phyloP scores from a whole-genome alignment of 1,140 invertebrate species.

The Conus betulinus region DNA sequence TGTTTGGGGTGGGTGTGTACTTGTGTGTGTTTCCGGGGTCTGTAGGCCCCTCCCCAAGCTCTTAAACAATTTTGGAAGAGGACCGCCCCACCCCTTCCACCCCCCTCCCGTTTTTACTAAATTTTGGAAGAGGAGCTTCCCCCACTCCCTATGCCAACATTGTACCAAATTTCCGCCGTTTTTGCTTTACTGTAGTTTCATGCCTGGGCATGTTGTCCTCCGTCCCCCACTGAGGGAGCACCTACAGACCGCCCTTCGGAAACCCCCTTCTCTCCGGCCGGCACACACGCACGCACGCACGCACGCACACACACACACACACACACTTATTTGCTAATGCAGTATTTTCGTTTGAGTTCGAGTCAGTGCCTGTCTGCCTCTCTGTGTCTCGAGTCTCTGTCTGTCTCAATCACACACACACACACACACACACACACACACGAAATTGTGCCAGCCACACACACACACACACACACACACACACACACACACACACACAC shows the following conservation, averaged over 20 bases:
- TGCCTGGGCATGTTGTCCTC: no score
- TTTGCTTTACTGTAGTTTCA: no score
- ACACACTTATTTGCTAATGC: background rate
- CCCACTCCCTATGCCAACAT: background rate
- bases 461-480: background rate
- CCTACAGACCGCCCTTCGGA: background rate
- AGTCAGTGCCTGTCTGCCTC: background rate
- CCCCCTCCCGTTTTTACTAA: no score
- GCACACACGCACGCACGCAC: constrained; percentile 15
- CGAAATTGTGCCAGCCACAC: background rate
- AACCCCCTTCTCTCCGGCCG: background rate
- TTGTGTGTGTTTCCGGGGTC: no score
- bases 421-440: background rate
- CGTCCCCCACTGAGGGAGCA: no score
- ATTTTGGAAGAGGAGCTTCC: background rate
- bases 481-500: no score
- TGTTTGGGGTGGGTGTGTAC: no score
- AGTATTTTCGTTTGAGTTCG: no score
- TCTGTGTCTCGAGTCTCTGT: background rate
- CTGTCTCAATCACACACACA: background rate
- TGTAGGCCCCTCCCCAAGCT: no score
- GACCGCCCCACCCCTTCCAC: no score
- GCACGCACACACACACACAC: background rate
- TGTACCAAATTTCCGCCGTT: no score
- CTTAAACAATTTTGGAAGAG: no score